Evolutionary conservation across 1,140 invertebrate genomes (phyloP).

Genomic region (Drosophila pachea): DNA sequence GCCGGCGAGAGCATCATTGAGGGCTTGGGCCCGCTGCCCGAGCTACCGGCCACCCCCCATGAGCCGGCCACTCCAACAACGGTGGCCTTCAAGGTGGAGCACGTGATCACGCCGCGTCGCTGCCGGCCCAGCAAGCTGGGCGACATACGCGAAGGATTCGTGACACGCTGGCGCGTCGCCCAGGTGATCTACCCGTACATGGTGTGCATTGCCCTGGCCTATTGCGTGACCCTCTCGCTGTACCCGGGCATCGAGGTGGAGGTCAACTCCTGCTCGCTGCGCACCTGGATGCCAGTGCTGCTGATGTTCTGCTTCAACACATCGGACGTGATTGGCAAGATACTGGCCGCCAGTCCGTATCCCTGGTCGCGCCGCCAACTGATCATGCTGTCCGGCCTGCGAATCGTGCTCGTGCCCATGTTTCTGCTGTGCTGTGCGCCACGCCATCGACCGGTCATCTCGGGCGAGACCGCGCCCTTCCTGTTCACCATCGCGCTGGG

Average conservation of each 20-base stretch:
- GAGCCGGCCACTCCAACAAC: slow-evolving; percentile 73
- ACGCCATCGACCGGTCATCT: slow-evolving; percentile 84
- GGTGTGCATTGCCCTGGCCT: slow-evolving; percentile 90
- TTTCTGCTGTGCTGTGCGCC: slow-evolving; percentile 89
- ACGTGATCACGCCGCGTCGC: slow-evolving; percentile 84
- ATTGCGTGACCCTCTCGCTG: slow-evolving; percentile 91
- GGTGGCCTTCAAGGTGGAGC: slow-evolving; percentile 88
- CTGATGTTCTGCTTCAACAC: slow-evolving; percentile 93
- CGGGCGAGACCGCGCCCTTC: slow-evolving; percentile 83
- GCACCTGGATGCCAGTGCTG: slow-evolving; percentile 94
- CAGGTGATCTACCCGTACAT: slow-evolving; percentile 93
- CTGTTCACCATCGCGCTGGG: slow-evolving; percentile 88
- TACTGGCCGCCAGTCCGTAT: slow-evolving; percentile 88
- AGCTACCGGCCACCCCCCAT: slow-evolving; percentile 74
- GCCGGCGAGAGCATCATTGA: slow-evolving; percentile 79
- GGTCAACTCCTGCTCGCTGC: slow-evolving; percentile 89
- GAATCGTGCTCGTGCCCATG: slow-evolving; percentile 88
- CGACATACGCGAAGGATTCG: slow-evolving; percentile 81
- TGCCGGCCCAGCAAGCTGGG: slow-evolving; percentile 79
- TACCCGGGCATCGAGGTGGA: slow-evolving; percentile 95
- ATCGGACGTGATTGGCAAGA: slow-evolving; percentile 91
- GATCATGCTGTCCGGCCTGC: slow-evolving; percentile 84
- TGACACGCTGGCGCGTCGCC: slow-evolving; percentile 87
- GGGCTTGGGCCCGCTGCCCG: slow-evolving; percentile 71
- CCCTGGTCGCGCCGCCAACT: slow-evolving; percentile 89